phyloP scores from a whole-genome alignment of 2,797 vertebrate genomes.

The Melopsittacus undulatus region DNA sequence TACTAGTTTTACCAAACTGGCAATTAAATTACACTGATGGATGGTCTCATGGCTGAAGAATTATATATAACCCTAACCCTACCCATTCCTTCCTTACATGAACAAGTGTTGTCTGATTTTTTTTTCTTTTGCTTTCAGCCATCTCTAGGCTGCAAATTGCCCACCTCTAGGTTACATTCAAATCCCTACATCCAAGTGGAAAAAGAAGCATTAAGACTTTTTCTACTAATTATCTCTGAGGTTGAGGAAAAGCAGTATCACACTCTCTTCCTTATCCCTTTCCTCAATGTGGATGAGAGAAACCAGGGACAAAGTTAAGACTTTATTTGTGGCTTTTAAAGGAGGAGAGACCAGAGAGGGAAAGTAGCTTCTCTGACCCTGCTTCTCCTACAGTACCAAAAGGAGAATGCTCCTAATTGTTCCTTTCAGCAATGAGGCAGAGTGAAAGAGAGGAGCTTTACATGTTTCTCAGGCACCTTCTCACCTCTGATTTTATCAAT shows the following conservation, averaged over 20 bases:
- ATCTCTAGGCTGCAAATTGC: neutral
- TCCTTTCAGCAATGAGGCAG: neutral
- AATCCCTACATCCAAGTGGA: neutral
- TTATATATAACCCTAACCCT: neutral
- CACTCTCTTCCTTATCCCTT: neutral
- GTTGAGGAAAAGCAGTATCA: neutral
- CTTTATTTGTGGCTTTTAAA: neutral
- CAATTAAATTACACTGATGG: neutral
- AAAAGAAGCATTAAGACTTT: neutral
- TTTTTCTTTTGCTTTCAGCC: neutral
- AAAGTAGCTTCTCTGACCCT: neutral
- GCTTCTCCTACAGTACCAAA: neutral
- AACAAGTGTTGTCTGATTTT: neutral
- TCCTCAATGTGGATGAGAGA: neutral
- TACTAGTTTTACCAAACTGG: neutral
- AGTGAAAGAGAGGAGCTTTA: neutral
- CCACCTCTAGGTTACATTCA: neutral
- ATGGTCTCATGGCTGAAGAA: neutral
- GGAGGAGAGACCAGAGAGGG: neutral
- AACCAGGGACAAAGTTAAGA: neutral
- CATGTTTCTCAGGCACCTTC: neutral
- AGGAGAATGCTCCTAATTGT: neutral
- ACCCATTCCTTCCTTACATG: neutral
- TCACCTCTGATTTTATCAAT: neutral
- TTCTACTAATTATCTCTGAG: neutral